Conservation (phyloP, 2,888 invertebrate species). For the Drosophila incognita region DNA sequence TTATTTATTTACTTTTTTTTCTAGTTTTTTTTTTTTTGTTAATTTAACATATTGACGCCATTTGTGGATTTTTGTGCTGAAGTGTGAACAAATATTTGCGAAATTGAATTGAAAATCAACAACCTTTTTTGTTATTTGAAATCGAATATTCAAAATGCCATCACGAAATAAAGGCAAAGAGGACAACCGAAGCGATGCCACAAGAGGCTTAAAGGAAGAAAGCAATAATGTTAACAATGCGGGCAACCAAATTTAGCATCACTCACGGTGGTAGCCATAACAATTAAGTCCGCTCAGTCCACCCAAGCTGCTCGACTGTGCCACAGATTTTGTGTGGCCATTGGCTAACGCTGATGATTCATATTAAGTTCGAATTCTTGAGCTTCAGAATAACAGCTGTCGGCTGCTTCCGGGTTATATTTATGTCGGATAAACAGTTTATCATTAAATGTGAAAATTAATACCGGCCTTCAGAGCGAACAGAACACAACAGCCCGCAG, state of each 20-base stretch:
- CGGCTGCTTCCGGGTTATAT: slow-evolving; percentile 10
- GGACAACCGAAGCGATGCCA: background rate
- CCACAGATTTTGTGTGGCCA: slow-evolving; percentile 14
- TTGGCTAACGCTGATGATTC: background rate
- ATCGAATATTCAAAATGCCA: slow-evolving; percentile 18
- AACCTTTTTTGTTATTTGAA: slow-evolving; percentile 26
- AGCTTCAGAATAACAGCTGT: slow-evolving; percentile 46
- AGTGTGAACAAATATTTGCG: slow-evolving; percentile 7
- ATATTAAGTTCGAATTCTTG: slow-evolving; percentile 11
- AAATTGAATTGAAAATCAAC: background rate
- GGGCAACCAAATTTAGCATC: slow-evolving; percentile 2
- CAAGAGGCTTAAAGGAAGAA: slow-evolving; percentile 12
- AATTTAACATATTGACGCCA: slow-evolving; percentile 1
- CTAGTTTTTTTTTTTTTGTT: background rate
- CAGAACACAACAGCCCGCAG: slow-evolving; percentile 35
- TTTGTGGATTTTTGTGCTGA: slow-evolving; percentile 5
- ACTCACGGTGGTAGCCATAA: slow-evolving; percentile 2
- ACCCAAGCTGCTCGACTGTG: background rate
- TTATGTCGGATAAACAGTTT: slow-evolving; percentile 31
- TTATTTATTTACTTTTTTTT: background rate
- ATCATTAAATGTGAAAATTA: slow-evolving; percentile 64
- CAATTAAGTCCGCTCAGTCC: slow-evolving; percentile 20
- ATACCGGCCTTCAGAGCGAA: slow-evolving; percentile 50
- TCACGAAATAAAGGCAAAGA: background rate
- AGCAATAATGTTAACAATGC: slow-evolving; percentile 14